These are phyloP conservation scores for Microctonus hyperodae DNA, from an alignment of 2,888 invertebrate genomes.

Conservation along the genomic window DNA sequence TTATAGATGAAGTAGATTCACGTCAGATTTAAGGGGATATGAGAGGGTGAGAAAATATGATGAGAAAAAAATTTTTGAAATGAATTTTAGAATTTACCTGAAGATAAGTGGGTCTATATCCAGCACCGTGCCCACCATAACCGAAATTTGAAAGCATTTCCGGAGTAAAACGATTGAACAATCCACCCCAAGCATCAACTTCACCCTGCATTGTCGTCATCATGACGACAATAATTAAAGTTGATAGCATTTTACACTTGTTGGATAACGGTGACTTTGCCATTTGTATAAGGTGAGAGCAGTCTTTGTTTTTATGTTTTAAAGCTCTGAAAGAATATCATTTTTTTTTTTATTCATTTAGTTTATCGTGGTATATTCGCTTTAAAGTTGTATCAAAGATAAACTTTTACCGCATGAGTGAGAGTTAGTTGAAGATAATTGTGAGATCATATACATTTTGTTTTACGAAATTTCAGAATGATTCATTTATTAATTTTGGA, in stretches of 20 bases:
- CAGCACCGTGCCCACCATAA: slow-evolving; percentile 72
- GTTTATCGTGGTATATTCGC: too few species aligned
- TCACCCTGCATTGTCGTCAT: slow-evolving; percentile 47
- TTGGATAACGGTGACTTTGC: background rate
- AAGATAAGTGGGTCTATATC: slow-evolving; percentile 61
- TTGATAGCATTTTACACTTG: slow-evolving; percentile 25
- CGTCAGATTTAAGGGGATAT: background rate
- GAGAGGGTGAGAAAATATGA: background rate
- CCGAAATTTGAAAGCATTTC: slow-evolving; percentile 84
- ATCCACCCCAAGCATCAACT: slow-evolving; percentile 77
- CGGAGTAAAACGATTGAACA: slow-evolving; percentile 87
- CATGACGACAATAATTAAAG: slow-evolving; percentile 44
- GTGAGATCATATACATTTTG: too few species aligned
- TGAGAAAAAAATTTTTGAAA: background rate
- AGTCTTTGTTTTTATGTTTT: background rate
- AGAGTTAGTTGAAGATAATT: too few species aligned
- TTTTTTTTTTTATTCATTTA: background rate
- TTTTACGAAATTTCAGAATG: too few species aligned
- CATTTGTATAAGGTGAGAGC: slow-evolving; percentile 1
- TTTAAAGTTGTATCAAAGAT: too few species aligned
- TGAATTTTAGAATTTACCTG: slow-evolving; percentile 66
- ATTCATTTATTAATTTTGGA: too few species aligned
- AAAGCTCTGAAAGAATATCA: background rate
- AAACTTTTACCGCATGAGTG: too few species aligned
- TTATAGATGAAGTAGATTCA: background rate